Evolutionary conservation across 1,140 invertebrate genomes (phyloP).

Genomic region (Drosophila yakuba): DNA sequence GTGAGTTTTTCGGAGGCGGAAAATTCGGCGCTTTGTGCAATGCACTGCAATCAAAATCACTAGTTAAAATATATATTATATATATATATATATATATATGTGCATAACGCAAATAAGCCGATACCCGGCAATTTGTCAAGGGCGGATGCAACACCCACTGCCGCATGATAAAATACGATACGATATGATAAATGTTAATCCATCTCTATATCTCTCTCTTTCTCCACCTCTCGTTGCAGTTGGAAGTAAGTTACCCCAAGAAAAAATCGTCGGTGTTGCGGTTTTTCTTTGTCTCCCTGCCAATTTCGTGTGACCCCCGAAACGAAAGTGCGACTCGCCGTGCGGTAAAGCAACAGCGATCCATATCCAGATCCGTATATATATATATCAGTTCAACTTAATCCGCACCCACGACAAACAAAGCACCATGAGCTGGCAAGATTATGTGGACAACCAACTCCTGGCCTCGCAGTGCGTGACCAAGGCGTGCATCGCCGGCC

Average conservation of each 20-base stretch:
- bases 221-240: constrained; percentile 73
- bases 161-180: constrained; percentile 3
- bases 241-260: constrained; percentile 65
- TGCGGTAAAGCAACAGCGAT: constrained; percentile 57
- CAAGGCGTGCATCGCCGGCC: constrained; percentile 96
- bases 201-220: constrained; percentile 52
- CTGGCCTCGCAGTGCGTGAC: constrained; percentile 96
- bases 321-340: constrained; percentile 58
- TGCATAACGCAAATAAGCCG: constrained; percentile 1
- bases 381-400: constrained; percentile 47
- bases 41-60: background rate
- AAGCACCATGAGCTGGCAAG: constrained; percentile 96
- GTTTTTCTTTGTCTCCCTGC: constrained; percentile 64
- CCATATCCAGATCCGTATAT: constrained; percentile 26
- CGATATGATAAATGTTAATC: constrained; percentile 45
- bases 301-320: constrained; percentile 54
- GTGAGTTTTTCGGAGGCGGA: constrained; percentile 58
- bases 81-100: background rate
- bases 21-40: constrained; percentile 48
- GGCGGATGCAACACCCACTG: constrained; percentile 1
- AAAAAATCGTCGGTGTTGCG: constrained; percentile 61
- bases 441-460: constrained; percentile 98
- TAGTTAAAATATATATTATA: background rate
- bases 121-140: background rate
- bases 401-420: constrained; percentile 59